Evolutionary conservation across 1,140 invertebrate genomes (phyloP).

Genomic region (Lordiphosa mommai): DNA sequence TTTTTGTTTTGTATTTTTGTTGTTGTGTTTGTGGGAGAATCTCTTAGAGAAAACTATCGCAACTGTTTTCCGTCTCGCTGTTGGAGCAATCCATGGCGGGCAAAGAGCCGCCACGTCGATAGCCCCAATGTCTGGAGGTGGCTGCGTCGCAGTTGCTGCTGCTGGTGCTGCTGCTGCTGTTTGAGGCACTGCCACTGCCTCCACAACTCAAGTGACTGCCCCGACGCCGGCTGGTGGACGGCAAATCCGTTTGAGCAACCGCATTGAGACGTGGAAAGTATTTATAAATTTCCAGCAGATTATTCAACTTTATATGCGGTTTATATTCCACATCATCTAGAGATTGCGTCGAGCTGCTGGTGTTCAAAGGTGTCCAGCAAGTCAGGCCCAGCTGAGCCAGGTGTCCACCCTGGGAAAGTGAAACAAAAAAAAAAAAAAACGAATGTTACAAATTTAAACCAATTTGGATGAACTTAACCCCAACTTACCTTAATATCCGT

Average conservation of each 20-base stretch:
- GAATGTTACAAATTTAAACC: not conserved
- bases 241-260: conserved; percentile 6
- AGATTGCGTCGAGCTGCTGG: conserved; percentile 43
- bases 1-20: conserved; percentile 32
- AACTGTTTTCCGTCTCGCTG: conserved; percentile 75
- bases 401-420: conserved; percentile 83
- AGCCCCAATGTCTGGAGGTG: conserved; percentile 21
- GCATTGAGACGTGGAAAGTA: conserved; percentile 59
- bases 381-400: conserved; percentile 87
- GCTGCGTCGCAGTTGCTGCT: conserved; percentile 9
- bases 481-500: conserved; percentile 86
- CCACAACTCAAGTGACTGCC: conserved; percentile 56
- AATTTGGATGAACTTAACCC: not conserved
- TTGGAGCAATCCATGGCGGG: conserved; percentile 71
- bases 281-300: conserved; percentile 71
- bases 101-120: conserved; percentile 63
- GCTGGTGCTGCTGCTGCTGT: not conserved
- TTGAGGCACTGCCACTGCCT: conserved; percentile 3
- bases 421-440: not conserved
- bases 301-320: conserved; percentile 61
- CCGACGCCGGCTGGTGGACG: conserved; percentile 36
- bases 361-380: conserved; percentile 86
- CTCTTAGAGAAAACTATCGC: conserved; percentile 64
- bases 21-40: not conserved
- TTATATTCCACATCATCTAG: conserved; percentile 57